Conservation (phyloP, 2,888 invertebrate genomes). For the Lasioglossum pauxillum region DNA sequence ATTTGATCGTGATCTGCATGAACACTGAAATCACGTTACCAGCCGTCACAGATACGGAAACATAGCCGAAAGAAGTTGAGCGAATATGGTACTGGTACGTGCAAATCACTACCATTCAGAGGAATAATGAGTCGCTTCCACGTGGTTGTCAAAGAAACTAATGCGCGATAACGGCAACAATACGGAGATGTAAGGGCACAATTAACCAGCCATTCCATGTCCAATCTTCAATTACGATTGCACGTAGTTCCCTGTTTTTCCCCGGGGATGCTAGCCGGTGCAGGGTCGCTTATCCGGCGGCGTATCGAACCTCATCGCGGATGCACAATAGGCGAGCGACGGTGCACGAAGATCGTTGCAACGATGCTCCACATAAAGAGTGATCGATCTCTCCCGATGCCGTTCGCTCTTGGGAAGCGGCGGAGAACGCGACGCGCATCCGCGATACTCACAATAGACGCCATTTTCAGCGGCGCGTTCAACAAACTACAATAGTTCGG, state of each 20-base stretch:
- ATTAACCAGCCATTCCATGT: conserved; percentile 46
- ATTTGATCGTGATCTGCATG: background rate
- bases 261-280: background rate
- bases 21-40: background rate
- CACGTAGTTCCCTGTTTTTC: conserved; percentile 33
- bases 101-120: background rate
- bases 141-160: conserved; percentile 55
- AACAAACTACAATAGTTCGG: background rate
- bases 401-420: conserved; percentile 40
- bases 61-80: background rate
- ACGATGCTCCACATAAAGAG: conserved; percentile 60
- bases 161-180: conserved; percentile 48
- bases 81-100: background rate
- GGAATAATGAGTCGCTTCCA: conserved; percentile 8
- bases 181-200: conserved; percentile 45
- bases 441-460: conserved; percentile 19
- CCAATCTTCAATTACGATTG: conserved; percentile 56
- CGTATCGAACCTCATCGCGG: conserved; percentile 40
- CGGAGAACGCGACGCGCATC: conserved; percentile 11
- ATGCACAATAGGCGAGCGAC: conserved; percentile 53
- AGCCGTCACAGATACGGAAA: background rate
- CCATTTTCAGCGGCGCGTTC: conserved; percentile 29
- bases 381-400: conserved; percentile 57
- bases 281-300: conserved; percentile 32
- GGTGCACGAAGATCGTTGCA: conserved; percentile 48